Evolutionary conservation across 2,888 invertebrate species (phyloP), one percentile per base, ranked within the genome.

Genomic region (Spodoptera littoralis): DNA sequence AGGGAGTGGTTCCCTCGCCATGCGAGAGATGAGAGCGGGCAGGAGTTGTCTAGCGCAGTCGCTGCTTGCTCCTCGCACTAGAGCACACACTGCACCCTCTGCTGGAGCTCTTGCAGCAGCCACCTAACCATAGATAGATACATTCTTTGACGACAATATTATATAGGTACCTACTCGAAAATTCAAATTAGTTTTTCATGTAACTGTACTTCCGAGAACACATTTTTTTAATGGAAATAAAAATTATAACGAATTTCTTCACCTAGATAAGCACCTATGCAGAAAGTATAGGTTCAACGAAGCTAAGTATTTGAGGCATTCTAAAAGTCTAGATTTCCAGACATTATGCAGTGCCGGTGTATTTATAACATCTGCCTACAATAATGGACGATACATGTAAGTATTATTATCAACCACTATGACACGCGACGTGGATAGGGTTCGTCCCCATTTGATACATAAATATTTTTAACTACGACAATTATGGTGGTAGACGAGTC

Each of bases 1-100:
- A 0, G 96, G 95, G 0, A 93, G 87, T 0, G 95, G 94, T 58
- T 95, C 94, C 50, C 93, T 84, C 75, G 95, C 94, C 83, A 95
- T 88, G 57, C 95, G 86, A 41, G 95, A 84, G 8, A 95, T 90
- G 50, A 96, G 85, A 3, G 86, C 83, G 1, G 94, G 93, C 4
- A 94, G 84, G n/a, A 94, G 79, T 45, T 83, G 82, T 1, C 94
- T 79, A 4, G 90, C 88, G 68, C 91, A 92, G 65, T 90, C 87
- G 66, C 88, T 86, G 76, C 90, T 89, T 11, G 89, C 88, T 22
- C 86, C 83, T n/a, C 94, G 88, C 6, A 95, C 84, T 12, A 95
- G 78, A 0, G 94, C 93, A 70, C 95, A 93, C 3, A 95, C 92
- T 1, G 94, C 93, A 1, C 95, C 93, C 68, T 95, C 95, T 0